Percentiles rank a stretch among this genome's conserved stretches.
Conservation (phyloP, 2,888 invertebrate species). For the Blastobasis adustella region DNA sequence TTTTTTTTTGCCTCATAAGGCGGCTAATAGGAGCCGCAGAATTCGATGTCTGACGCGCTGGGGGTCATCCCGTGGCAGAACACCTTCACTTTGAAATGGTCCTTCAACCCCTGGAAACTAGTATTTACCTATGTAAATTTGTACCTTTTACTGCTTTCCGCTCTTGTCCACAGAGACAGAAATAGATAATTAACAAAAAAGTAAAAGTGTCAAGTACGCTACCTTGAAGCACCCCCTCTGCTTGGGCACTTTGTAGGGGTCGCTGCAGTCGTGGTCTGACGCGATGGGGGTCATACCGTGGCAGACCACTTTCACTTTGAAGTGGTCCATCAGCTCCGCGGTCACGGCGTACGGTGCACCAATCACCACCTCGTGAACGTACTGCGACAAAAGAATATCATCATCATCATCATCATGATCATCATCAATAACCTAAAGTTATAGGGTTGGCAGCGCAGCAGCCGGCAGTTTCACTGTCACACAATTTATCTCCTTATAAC, state of each 20-base stretch:
- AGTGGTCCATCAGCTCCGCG: slow-evolving; percentile 94
- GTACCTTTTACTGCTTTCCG: too few relatives aligned
- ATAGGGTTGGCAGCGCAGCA: too few relatives aligned
- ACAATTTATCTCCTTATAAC: too few relatives aligned
- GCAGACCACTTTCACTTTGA: slow-evolving; percentile 92
- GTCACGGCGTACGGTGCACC: slow-evolving; percentile 97
- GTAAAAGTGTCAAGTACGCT: background rate
- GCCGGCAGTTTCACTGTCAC: too few relatives aligned
- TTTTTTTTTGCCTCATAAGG: slow-evolving; percentile 76
- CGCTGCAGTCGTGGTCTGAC: slow-evolving; percentile 83
- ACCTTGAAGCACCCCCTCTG: slow-evolving; percentile 76
- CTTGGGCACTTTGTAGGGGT: slow-evolving; percentile 93
- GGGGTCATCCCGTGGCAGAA: slow-evolving; percentile 93
- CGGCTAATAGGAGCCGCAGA: slow-evolving; percentile 89
- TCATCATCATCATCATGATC: too few relatives aligned
- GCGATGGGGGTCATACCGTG: slow-evolving; percentile 90
- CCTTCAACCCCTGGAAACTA: slow-evolving; percentile 76
- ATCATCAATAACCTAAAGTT: too few relatives aligned
- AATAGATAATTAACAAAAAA: too few relatives aligned
- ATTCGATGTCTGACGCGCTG: slow-evolving; percentile 84
- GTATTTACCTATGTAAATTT: too few relatives aligned
- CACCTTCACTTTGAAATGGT: slow-evolving; percentile 93
- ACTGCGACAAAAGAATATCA: slow-evolving; percentile 66
- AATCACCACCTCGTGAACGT: slow-evolving; percentile 98
- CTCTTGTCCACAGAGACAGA: too few relatives aligned